These are phyloP conservation scores for Thymelicus acteon DNA, from an alignment of 2,888 invertebrate genomes.

Conservation along the genomic window DNA sequence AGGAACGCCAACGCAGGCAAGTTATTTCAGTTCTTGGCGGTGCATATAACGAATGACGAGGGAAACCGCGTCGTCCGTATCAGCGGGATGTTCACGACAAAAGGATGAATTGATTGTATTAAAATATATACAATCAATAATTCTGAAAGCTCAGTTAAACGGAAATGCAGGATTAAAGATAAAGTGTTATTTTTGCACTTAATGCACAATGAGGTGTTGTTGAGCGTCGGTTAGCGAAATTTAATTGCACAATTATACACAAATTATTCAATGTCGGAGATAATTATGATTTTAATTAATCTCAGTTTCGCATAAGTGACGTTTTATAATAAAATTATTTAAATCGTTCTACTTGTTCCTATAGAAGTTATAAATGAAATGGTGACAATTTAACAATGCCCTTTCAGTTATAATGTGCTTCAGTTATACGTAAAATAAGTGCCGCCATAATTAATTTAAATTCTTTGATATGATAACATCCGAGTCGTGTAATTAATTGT, in stretches of 20 bases:
- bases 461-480: not conserved
- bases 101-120: too few relatives aligned
- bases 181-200: slow-evolving; percentile 5
- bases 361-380: slow-evolving; percentile 25
- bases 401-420: slow-evolving; percentile 10
- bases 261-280: slow-evolving; percentile 27
- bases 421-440: slow-evolving; percentile 1
- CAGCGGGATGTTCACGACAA: too few relatives aligned
- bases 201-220: slow-evolving; percentile 1
- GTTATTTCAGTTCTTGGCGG: too few relatives aligned
- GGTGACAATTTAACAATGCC: not conserved
- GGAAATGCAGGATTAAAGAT: not conserved
- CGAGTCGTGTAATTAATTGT: not conserved
- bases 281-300: slow-evolving; percentile 36
- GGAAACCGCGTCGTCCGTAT: too few relatives aligned
- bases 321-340: slow-evolving; percentile 31
- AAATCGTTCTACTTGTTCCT: not conserved
- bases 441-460: not conserved
- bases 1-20: too few relatives aligned
- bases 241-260: slow-evolving; percentile 32
- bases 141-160: too few relatives aligned
- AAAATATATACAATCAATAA: too few relatives aligned
- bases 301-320: slow-evolving; percentile 20
- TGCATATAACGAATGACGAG: too few relatives aligned
- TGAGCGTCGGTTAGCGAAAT: slow-evolving; percentile 1